Evolutionary conservation across 2,113 vertebrate genomes (phyloP), one percentile per base, ranked within the genome.

Genomic region (Setophaga petechia): DNA sequence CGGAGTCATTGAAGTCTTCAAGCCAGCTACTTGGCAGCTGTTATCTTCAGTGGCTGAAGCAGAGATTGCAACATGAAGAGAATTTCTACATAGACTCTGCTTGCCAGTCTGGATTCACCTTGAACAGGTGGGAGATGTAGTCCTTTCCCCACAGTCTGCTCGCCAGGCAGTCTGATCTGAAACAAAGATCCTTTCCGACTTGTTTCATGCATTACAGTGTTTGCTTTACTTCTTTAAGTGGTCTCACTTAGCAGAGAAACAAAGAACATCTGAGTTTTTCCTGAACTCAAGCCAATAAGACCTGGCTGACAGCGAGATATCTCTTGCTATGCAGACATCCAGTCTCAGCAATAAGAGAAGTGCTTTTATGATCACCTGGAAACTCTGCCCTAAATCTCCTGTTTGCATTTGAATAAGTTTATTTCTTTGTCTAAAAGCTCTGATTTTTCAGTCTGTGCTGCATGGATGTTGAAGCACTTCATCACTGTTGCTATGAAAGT

Each of bases 401-500:
- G 0, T 79, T 91, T 94, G 69, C 79, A 76, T 95, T 91, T 94
- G 78, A 93, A 95, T 93, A 81, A 82, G 87, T 93, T 92, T 87
- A 83, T 91, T 94, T 66, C 90, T 89, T 85, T 87, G 67, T 87
- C 87, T 91, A 83, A 91, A 95, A 88, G 55, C 90, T 85, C 75
- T 71, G 78, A 59, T 84, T 95, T 93, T 95, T 87, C 90, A 87
- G 46, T 81, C 63, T 88, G 59, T 59, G 46, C 55, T 2, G 1
- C n/a, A 35, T 59, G 67, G 87, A 88, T 51, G 39, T 77, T 67
- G 57, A 96, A 95, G 84, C 55, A 93, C 75, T 95, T 93, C 67
- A 87, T 97, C 95, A 97, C 82, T 94, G 94, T 71, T 95, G 82
- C 82, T 87, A 86, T 80, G 63, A 94, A 95, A 97, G 93, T 95